These are phyloP conservation scores for Pseudanteris insignis DNA, from an alignment of 2,888 invertebrate species.

Conservation along the genomic window DNA sequence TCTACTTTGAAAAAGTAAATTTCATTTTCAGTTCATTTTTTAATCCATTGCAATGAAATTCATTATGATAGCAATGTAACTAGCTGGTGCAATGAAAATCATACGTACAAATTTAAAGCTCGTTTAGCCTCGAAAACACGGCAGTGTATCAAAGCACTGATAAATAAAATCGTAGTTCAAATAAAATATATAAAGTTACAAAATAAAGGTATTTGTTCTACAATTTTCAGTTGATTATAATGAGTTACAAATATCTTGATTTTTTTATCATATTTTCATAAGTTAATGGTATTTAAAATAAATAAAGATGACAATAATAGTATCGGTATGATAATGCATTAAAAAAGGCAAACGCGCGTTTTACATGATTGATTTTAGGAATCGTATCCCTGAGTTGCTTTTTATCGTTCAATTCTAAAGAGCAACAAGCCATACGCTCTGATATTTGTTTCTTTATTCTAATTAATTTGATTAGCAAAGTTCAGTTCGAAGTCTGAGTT, in stretches of 20 bases:
- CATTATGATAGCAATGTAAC: too few species aligned
- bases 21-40: too few species aligned
- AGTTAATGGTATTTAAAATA: constrained; percentile 15
- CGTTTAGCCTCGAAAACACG: neutral
- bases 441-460: constrained; percentile 8
- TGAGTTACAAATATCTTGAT: too few species aligned
- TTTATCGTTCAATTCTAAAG: constrained; percentile 15
- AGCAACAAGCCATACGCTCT: neutral
- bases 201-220: constrained; percentile 7
- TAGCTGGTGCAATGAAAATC: too few species aligned
- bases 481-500: constrained; percentile 33
- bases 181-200: constrained; percentile 1
- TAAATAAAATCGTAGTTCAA: neutral
- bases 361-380: constrained; percentile 31
- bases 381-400: constrained; percentile 43
- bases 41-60: too few species aligned
- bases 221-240: too few species aligned
- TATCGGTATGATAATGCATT: constrained; percentile 15
- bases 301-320: constrained; percentile 24
- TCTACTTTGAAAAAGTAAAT: too few species aligned
- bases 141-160: constrained; percentile 1
- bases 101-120: neutral
- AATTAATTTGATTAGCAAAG: constrained; percentile 1
- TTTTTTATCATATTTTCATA: too few species aligned
- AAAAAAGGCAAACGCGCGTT: constrained; percentile 14